Base-by-base conservation (phyloP, 2,113 vertebrate genomes). In the Myrmecobius fasciatus region DNA sequence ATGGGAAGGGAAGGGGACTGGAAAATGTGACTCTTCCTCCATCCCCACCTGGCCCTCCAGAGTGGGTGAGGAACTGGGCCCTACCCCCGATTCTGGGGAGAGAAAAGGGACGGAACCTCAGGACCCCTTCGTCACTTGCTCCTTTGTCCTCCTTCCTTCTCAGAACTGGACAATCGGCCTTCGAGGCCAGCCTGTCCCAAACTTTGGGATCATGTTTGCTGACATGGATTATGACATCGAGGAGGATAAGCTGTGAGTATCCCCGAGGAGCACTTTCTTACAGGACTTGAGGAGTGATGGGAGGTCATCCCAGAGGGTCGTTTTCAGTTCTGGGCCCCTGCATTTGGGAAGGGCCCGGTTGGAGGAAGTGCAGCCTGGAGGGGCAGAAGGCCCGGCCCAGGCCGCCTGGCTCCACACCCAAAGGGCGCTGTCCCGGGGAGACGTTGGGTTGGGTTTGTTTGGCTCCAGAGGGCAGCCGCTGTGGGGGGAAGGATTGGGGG, bases 201-300 rank as follows among this genome's bases (percentile, higher is more conserved):
- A 95, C 92, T 95, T 93, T 8, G 91, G 91, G 95, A 97, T 95
- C 96, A 99, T 99, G 99, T 99, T 99, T 98, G 98, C 99, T 92
- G 99, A 99, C 98, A 99, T 99, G 99, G 99, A 99, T 93, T 99
- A 99, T 97, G 99, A 99, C 94, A 97, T 99, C 96, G 99, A 99
- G 94, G 99, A 99, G 96, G 99, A 99, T 98, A 99, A 99, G 94
- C 98, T 99, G 99, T 99, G 98, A 99, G 99, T 99, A 22, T 83
- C 7, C 88, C 49, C 52, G 89, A 43, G 43, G 20, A 24, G n/a
- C 5, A 22, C n/a, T 43, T 43, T 43, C 20, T 43, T 24, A 2
- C 24, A 43, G 67, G 67, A 6, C 22, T 43, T 8, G 36, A n/a
- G 67, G 22, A 31, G 67, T 8, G 20, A 24, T 0, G n/a, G n/a